Base-by-base conservation (phyloP, 2,888 invertebrate genomes). In the Dioctria rufipes region DNA sequence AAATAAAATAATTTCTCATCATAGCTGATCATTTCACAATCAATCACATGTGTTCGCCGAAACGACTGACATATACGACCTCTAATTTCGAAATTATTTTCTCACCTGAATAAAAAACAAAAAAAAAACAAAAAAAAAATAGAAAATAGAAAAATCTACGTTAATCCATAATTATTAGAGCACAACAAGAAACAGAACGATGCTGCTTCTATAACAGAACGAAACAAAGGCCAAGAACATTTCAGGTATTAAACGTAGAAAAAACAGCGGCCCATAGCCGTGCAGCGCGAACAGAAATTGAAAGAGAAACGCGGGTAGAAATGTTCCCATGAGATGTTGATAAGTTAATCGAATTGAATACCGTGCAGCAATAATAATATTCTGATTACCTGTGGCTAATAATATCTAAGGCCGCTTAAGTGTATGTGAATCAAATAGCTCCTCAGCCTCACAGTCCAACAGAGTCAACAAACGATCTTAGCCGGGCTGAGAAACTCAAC, bases 301-400 rank as follows among this genome's bases (percentile, higher is more conserved):
- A 61, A 61, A 61, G 39, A 61, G 61, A 54, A 54, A 58, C 42
- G 25, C 42, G 42, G 73, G 67, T 58, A 73, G 63, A 63, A 61
- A 77, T 46, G 49, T 77, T 77, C 77, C 77, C 77, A 77, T 77
- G 77, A 25, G 25, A 63, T 63, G 61, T 43, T 77, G 77, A 77
- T 77, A 77, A 77, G 77, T 77, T 77, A 77, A 77, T 77, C 77
- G 77, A 77, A 63, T 63, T 46, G 77, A 61, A 63, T 77, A 77
- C 77, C 61, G 77, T 77, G 77, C 77, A 77, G 77, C 77, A 77
- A 77, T 77, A 77, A 61, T 63, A 77, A 61, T 63, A 77, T 77
- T 77, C 77, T 77, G 61, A 77, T 77, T 77, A 77, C 77, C 77
- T 77, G 77, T 73, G 39, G 63, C 77, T 77, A 77, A 77, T 77